Evolutionary conservation across 2,113 vertebrate species (phyloP).

Genomic region (Campylomormyrus numenius): DNA sequence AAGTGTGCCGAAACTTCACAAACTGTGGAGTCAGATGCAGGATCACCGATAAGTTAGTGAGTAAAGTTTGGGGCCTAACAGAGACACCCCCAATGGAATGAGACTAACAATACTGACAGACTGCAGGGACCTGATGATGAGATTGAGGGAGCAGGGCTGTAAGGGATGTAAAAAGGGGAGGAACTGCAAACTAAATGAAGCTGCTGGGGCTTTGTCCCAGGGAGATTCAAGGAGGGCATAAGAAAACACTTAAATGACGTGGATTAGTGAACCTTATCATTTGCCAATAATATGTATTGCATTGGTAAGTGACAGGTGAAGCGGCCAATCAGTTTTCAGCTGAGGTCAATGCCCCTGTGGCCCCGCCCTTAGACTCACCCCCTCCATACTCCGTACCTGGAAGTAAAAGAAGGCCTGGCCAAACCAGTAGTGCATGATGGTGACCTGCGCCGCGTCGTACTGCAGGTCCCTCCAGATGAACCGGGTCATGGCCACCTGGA

Average conservation of each 20-base stretch:
- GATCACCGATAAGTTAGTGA: not conserved
- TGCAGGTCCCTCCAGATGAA: slow-evolving; percentile 82
- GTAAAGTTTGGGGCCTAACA: not conserved
- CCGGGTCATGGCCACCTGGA: slow-evolving; percentile 74
- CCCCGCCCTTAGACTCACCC: not conserved
- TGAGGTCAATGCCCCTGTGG: not conserved
- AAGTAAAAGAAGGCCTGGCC: slow-evolving; percentile 97
- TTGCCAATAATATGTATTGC: not conserved
- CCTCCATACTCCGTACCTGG: slow-evolving; percentile 67
- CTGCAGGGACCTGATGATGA: not conserved
- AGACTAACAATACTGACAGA: not conserved
- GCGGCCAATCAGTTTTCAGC: not conserved
- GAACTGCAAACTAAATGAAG: not conserved
- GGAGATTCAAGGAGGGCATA: not conserved
- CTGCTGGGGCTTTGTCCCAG: not conserved
- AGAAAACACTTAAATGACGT: not conserved
- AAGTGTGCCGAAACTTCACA: not conserved
- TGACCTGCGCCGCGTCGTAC: slow-evolving; percentile 73
- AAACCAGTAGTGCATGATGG: slow-evolving; percentile 95
- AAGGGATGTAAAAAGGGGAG: not conserved
- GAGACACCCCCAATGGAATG: not conserved
- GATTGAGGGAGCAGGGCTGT: not conserved
- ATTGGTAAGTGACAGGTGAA: not conserved
- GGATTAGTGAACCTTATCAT: not conserved
- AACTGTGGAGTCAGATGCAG: not conserved